Conservation (phyloP, 2,888 invertebrate genomes). For the Halictus quadricinctus region DNA sequence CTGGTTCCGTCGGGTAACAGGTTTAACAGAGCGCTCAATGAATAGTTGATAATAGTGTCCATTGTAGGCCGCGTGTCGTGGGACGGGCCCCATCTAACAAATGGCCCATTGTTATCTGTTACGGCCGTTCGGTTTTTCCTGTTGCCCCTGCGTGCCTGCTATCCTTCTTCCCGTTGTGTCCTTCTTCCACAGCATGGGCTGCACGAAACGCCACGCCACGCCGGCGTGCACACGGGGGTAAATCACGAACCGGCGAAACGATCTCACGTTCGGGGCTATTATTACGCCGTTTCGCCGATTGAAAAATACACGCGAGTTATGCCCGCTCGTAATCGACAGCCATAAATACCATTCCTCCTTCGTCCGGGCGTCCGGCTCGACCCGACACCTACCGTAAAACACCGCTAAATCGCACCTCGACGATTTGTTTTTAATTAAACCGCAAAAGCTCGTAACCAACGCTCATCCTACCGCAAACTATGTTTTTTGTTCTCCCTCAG, state of each 20-base stretch:
- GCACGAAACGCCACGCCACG: slow-evolving; percentile 20
- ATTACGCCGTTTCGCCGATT: slow-evolving; percentile 45
- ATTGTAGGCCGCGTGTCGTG: slow-evolving; percentile 72
- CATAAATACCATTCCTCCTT: slow-evolving; percentile 9
- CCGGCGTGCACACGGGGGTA: slow-evolving; percentile 44
- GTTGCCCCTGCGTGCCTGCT: slow-evolving; percentile 29
- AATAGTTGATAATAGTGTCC: slow-evolving; percentile 78
- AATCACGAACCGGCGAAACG: slow-evolving; percentile 52
- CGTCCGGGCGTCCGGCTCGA: neutral
- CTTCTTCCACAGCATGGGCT: slow-evolving; percentile 24
- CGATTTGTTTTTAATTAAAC: neutral
- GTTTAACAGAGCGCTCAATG: slow-evolving; percentile 71
- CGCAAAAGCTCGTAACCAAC: neutral
- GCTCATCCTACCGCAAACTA: no score
- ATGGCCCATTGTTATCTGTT: slow-evolving; percentile 78
- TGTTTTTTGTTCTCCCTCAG: no score
- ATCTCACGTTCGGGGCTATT: slow-evolving; percentile 41
- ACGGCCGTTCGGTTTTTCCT: slow-evolving; percentile 52
- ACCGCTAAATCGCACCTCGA: neutral
- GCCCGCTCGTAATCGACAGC: slow-evolving; percentile 15
- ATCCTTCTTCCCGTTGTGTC: slow-evolving; percentile 16
- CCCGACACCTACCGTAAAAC: neutral
- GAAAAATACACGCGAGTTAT: slow-evolving; percentile 36
- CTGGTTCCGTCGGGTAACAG: slow-evolving; percentile 58
- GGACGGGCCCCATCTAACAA: slow-evolving; percentile 74